Evolutionary conservation across 1,140 invertebrate species (phyloP).

Genomic region (Drosophila nannoptera): DNA sequence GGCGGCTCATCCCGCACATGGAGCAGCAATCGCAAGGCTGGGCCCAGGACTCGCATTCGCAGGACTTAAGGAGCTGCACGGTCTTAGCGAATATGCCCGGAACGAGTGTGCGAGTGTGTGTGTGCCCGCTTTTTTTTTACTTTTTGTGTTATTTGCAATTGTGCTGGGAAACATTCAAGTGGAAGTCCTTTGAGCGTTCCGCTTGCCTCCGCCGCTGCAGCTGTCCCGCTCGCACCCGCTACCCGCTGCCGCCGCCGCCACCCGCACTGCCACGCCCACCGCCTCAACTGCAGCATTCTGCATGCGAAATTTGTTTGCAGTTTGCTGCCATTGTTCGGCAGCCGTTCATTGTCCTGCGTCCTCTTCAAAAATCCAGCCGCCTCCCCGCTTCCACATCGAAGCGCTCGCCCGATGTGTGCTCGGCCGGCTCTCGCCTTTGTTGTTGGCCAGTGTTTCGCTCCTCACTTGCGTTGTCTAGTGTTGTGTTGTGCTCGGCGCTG

Average conservation of each 20-base stretch:
- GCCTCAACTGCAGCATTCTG: constrained; percentile 60
- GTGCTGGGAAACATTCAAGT: constrained; percentile 63
- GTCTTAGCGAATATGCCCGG: too few relatives aligned
- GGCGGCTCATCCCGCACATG: constrained; percentile 19
- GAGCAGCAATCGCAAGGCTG: neutral
- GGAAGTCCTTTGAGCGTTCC: constrained; percentile 68
- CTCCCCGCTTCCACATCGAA: neutral
- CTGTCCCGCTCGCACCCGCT: neutral
- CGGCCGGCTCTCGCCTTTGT: constrained; percentile 6
- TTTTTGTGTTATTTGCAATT: constrained; percentile 23
- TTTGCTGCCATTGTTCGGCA: constrained; percentile 46
- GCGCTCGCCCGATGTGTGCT: neutral
- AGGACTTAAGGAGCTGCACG: constrained; percentile 25
- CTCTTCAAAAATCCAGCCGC: neutral
- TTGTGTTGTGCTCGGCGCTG: neutral
- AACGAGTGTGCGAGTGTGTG: too few relatives aligned
- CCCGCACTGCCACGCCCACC: neutral
- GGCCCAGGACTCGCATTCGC: constrained; percentile 12
- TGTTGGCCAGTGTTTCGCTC: neutral
- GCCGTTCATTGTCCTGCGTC: constrained; percentile 28
- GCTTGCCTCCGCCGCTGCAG: constrained; percentile 19
- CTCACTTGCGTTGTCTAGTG: constrained; percentile 1
- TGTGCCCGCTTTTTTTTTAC: constrained; percentile 3
- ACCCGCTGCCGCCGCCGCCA: neutral
- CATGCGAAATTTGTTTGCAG: constrained; percentile 71